Conservation (phyloP, 2,888 invertebrate species). For the Norana najaformis region DNA sequence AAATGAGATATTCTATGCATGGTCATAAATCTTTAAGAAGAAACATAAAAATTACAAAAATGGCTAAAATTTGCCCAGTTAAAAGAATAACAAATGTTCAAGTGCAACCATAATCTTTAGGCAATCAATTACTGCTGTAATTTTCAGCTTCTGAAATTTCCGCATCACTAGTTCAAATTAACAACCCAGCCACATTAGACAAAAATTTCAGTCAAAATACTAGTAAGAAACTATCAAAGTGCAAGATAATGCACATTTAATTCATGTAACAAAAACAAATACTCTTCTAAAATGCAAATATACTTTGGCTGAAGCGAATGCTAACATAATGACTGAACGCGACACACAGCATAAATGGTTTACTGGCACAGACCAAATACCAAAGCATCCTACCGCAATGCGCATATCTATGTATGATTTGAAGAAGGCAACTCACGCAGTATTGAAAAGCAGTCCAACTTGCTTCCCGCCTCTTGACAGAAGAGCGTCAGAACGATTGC, state of each 20-base stretch:
- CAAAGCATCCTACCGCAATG: background rate
- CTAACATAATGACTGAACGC: no score
- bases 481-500: slow-evolving; percentile 1
- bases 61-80: background rate
- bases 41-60: background rate
- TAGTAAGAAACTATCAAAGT: no score
- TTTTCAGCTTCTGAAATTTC: no score
- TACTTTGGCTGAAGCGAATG: no score
- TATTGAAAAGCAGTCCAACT: background rate
- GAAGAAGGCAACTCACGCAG: background rate
- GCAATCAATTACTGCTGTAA: no score
- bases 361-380: background rate
- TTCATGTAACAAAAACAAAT: background rate
- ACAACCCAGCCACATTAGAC: background rate
- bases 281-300: background rate
- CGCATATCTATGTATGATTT: background rate
- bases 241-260: no score
- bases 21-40: background rate
- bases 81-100: no score
- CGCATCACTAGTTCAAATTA: background rate
- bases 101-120: no score
- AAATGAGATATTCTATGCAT: background rate
- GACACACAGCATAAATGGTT: background rate
- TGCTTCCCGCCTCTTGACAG: background rate
- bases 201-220: no score